phyloP scores from a whole-genome alignment of 2,113 vertebrate species.

The Pollimyrus isidori region DNA sequence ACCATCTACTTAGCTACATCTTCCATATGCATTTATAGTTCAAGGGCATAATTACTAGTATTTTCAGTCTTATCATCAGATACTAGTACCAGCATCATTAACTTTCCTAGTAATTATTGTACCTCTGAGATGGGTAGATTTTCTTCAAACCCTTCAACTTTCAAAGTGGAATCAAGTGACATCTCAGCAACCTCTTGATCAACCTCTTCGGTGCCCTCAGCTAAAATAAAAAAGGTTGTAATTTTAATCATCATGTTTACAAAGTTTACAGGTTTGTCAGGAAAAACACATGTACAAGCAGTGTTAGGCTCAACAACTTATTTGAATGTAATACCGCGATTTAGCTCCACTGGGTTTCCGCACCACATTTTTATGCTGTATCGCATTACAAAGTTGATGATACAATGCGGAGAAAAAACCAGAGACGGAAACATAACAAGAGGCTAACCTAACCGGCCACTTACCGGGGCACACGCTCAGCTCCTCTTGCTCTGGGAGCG shows the following conservation, averaged over 20 bases:
- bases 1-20: not conserved
- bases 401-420: not conserved
- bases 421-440: not conserved
- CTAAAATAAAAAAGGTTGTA: slow-evolving; percentile 37
- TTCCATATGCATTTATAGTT: not conserved
- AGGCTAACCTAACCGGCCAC: not conserved
- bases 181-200: slow-evolving; percentile 31
- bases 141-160: slow-evolving; percentile 47
- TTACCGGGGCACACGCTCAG: slow-evolving; percentile 47
- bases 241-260: not conserved
- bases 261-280: not conserved
- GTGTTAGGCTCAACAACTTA: not conserved
- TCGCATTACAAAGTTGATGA: not conserved
- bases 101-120: slow-evolving; percentile 14
- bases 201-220: slow-evolving; percentile 40
- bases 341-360: not conserved
- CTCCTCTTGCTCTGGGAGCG: slow-evolving; percentile 44
- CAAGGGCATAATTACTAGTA: not conserved
- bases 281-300: not conserved
- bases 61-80: not conserved
- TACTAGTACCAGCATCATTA: not conserved
- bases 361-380: not conserved
- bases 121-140: slow-evolving; percentile 59
- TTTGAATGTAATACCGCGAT: not conserved
- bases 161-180: slow-evolving; percentile 44